phyloP scores from a whole-genome alignment of 2,797 vertebrate species.

The Muraenolepis orangiensis region DNA sequence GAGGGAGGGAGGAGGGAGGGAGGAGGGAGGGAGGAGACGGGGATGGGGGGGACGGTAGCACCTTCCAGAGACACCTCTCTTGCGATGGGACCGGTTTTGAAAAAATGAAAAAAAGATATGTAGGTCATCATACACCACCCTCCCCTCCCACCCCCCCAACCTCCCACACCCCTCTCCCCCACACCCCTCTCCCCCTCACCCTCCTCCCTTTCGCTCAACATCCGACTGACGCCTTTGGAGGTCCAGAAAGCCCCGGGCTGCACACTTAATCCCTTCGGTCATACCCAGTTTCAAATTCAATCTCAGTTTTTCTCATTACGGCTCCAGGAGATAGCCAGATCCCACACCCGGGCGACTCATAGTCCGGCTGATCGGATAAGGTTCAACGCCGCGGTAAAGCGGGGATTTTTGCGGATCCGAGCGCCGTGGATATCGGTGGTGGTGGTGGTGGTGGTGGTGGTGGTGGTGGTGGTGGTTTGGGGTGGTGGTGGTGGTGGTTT shows the following conservation, averaged over 20 bases:
- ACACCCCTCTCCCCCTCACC: conserved; percentile 29
- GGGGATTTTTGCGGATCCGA: conserved; percentile 28
- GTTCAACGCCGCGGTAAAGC: conserved; percentile 55
- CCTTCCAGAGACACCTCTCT: conserved; percentile 46
- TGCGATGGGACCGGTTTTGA: conserved; percentile 54
- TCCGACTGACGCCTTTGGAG: conserved; percentile 65
- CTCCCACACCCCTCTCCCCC: background rate
- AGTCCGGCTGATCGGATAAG: conserved; percentile 72
- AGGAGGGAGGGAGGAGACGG: background rate
- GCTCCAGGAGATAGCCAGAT: conserved; percentile 69
- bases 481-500: no score
- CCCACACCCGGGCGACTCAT: conserved; percentile 72
- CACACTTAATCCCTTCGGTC: conserved; percentile 70
- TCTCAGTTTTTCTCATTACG: conserved; percentile 76
- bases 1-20: conserved; percentile 26
- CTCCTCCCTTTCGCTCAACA: conserved; percentile 54
- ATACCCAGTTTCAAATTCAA: conserved; percentile 76
- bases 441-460: conserved; percentile 23
- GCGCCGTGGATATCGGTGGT: conserved; percentile 54
- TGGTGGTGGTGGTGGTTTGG: background rate
- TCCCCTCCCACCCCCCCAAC: conserved; percentile 52
- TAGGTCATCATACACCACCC: conserved; percentile 66
- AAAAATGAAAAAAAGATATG: conserved; percentile 67
- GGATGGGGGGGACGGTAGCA: conserved; percentile 34
- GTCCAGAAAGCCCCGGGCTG: conserved; percentile 61